Evolutionary conservation across 1,140 invertebrate species (phyloP), one percentile per base, ranked within the genome.

Genomic region (Steinernema feltiae): DNA sequence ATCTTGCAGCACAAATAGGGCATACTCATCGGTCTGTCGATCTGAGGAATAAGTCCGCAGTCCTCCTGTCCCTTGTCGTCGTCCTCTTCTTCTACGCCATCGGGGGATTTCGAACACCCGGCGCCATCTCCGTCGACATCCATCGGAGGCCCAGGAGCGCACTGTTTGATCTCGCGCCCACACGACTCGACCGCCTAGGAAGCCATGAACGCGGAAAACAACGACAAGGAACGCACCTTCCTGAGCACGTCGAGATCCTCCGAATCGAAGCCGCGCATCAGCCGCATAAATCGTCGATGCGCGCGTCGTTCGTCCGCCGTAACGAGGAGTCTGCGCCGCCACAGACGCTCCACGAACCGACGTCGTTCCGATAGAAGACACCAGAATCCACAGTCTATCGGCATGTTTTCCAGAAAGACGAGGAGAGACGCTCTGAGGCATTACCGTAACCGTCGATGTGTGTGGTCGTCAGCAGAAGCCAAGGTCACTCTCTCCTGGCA

Each of bases 1-100:
- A 85, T 81, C 74, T 85, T 85, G 69, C 84, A 85, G 53, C 84
- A 85, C 30, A 85, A 75, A 70, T 85, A 85, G 18, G 84, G 84
- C 85, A 85, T 86, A 71, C 77, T 78, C 83, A 82, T 82, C 1
- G 82, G 82, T 29, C 80, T 71, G 70, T 85, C 84, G 32, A 85
- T 85, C 76, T 85, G 84, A n/a, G 84, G 84, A 69, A 85, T 85
- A 0, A 85, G 80, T 17, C 84, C 83, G 48, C 74, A 46, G 70
- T 85, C 82, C 30, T 76, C 76, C 69, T 69, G 27, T 0, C 69
- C 18, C 69, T 41, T 30, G 21, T 35, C n/a, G 27, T 46, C 69
- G 2, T 41, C 79, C 48, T 80, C 71, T 32, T 77, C 75, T 30
- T 78, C 69, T 15, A 18, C 76, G 69, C n/a, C n/a, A n/a, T 74